Evolutionary conservation across 2,888 invertebrate species (phyloP), one percentile per base, ranked within the genome.

Genomic region (Monochamus alternatus): DNA sequence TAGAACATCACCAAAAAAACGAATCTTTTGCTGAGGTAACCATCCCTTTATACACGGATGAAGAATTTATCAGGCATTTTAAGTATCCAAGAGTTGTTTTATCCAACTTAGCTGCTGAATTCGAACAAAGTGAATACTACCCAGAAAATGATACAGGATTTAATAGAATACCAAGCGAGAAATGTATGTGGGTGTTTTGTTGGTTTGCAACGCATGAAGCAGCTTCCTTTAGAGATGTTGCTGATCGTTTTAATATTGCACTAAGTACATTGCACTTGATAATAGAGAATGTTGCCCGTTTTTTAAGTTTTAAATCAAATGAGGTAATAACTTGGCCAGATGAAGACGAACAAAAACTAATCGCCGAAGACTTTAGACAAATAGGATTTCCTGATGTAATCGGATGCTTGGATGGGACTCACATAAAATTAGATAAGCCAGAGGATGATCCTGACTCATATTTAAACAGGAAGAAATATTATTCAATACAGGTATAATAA

Each of bases 201-300:
- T 80, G 81, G 80, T 81, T 65, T 65, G 73, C 71, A 9, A 78
- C 74, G 5, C 81, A 82, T 75, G 75, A 82, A 62, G 78, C 81
- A 31, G 78, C 77, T 22, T 60, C 75, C 8, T 82, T 80, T 55
- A 43, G 78, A 72, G 81, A 83, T 77, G 80, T 83, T 22, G 68
- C 76, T 3, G 81, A 80, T 38, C 66, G 81, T 22, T 82, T 81
- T 66, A 72, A 81, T 67, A 75, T 82, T 51, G 60, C 75, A 9
- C 74, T 79, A 14, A 81, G 79, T 69, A 65, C 69, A 10, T 67
- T 82, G 14, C 66, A 77, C 66, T 55, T 38, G 30, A 78, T 80
- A 22, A 78, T 81, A 59, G 32, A 52, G 12, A 74, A 75, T 55
- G 59, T 77, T 31, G 59, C 72, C 14, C 43, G 71, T 64, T 78